Evolutionary conservation across 2,113 vertebrate species (phyloP), one percentile per base, ranked within the genome.

Genomic region (Siniperca knerii): DNA sequence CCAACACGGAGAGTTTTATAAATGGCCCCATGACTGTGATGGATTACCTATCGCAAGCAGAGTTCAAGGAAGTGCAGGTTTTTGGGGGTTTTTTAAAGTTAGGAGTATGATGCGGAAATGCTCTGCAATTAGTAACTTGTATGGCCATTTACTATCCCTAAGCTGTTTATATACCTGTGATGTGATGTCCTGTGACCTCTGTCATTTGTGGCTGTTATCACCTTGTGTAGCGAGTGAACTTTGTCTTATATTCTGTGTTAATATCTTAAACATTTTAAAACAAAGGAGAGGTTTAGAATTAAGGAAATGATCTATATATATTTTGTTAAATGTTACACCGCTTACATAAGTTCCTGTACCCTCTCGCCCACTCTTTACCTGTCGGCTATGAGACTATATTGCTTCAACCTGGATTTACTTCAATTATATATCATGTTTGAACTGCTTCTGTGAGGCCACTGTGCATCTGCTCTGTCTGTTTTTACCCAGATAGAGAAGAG

Each of bases 401-500:
- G 65, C 65, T 37, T 76, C 44, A 74, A 42, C 44, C 60, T 73
- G 73, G 42, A 77, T 80, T 67, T 54, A 50, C 77, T 72, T 66
- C 5, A 75, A n/a, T 75, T 71, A 57, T 54, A 52, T 58, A 75
- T 75, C 3, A 40, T 83, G 79, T 84, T 67, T 85, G 52, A 70
- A 65, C 33, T 73, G 40, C 54, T 46, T 79, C 72, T 68, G 29
- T 35, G 48, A 80, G 82, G 55, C 50, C 84, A 42, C 46, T 2
- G 1, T 73, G 75, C 64, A 72, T 83, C 72, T 90, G 78, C 67
- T 81, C 48, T 54, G 61, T 70, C 70, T 72, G 65, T 57, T 57
- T 90, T 87, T 77, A 79, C 42, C 80, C 77, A 75, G 54, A 64
- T 72, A 64, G 65, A 76, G 71, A 60, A 33, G 76, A 79, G 68